Base-by-base conservation (phyloP, 2,888 invertebrate genomes). In the Cheilosia scutellata region DNA sequence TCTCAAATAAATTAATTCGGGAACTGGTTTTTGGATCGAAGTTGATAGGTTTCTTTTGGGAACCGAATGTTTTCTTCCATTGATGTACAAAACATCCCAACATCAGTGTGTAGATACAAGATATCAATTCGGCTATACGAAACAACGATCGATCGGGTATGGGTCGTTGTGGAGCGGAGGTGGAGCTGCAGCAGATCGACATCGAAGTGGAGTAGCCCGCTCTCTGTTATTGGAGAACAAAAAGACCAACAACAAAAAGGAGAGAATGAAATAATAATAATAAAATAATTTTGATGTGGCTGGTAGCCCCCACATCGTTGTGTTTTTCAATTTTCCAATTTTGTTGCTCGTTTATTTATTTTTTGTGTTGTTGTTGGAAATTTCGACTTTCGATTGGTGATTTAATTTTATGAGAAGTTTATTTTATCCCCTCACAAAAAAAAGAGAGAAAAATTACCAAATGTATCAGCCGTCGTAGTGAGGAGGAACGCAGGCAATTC, bases 321-420 rank as follows among this genome's bases (percentile, higher is more conserved):
- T 75, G 53, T 63, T 55, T 49, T 62, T 53, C 57, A 80, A 84
- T 71, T 86, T 76, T 82, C 66, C 60, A 80, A 71, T 60, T 76
- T 42, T 72, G 80, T 62, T 80, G 51, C n/a, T 58, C 25, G 72
- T 62, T 71, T 49, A 65, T 51, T 53, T 5, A 74, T 62, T 65
- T 51, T 71, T 51, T 53, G 5, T 70, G 68, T 53, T 53, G 60
- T 62, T 77, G 60, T 58, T 65, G 62, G 58, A 63, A 13, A 42
- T 58, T 63, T 83, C 79, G 57, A 13, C 49, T 53, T 57, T 83
- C 79, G 84, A 84, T 84, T 82, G 76, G 82, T 77, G 82, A 86
- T 86, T 86, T 86, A 86, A 86, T 86, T 86, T 86, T 82, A 86
- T 82, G 86, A 86, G 86, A 86, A 82, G 82, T 86, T 82, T 77